phyloP scores from a whole-genome alignment of 2,113 vertebrate species.

The Notechis scutatus region DNA sequence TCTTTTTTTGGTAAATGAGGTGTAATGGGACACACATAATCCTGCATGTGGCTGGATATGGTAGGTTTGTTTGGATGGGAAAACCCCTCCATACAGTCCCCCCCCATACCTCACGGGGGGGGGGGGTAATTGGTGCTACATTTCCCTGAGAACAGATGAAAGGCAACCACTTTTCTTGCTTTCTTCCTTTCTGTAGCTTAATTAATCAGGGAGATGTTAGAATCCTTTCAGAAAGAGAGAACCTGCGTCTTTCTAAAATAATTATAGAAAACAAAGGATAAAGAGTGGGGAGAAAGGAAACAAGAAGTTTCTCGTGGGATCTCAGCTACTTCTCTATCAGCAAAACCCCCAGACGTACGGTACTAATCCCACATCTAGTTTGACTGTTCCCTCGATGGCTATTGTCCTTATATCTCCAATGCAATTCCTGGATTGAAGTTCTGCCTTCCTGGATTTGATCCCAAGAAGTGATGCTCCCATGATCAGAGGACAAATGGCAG shows the following conservation, averaged over 20 bases:
- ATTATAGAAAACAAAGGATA: neutral
- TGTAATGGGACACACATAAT: neutral
- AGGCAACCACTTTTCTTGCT: neutral
- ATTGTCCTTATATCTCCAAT: neutral
- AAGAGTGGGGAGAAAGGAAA: neutral
- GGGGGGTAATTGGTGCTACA: neutral
- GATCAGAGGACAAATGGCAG: neutral
- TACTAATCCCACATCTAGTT: neutral
- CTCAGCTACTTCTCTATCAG: neutral
- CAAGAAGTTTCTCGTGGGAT: neutral
- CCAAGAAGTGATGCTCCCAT: neutral
- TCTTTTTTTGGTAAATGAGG: neutral
- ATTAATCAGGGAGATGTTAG: neutral
- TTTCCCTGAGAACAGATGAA: neutral
- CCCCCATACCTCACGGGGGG: rapidly evolving
- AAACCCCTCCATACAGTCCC: neutral
- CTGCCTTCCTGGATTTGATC: neutral
- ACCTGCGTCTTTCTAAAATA: neutral
- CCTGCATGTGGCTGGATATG: neutral
- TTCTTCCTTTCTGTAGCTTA: neutral
- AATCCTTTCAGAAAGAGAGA: neutral
- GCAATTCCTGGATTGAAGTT: neutral
- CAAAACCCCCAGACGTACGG: neutral
- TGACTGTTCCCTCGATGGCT: neutral
- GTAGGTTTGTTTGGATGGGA: neutral